Percentiles rank a stretch among this genome's conserved stretches.
phyloP scores from a whole-genome alignment of 2,888 invertebrate genomes.

The Acanthoscelides obtectus region DNA sequence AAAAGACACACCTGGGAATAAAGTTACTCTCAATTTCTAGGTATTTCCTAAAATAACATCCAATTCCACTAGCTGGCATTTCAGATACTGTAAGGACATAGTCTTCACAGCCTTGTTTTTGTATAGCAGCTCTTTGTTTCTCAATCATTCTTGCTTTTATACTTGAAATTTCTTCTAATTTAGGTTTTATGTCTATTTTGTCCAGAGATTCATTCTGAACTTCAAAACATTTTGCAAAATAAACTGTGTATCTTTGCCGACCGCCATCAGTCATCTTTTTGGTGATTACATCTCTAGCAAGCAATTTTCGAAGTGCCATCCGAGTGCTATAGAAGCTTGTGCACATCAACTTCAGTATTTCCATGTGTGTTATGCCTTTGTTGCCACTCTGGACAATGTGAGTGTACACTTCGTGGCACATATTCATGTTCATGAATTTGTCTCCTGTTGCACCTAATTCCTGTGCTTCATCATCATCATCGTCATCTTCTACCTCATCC shows the following conservation, averaged over 20 bases:
- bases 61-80: neutral
- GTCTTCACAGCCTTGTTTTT: neutral
- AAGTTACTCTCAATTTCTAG: neutral
- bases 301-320: conserved; percentile 29
- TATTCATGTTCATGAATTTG: conserved; percentile 26
- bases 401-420: conserved; percentile 30
- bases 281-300: conserved; percentile 26
- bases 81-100: neutral
- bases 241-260: conserved; percentile 32
- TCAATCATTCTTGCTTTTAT: conserved; percentile 18
- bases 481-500: conserved; percentile 41
- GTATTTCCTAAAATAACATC: neutral
- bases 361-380: conserved; percentile 28
- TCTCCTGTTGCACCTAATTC: conserved; percentile 12
- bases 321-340: conserved; percentile 32
- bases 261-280: conserved; percentile 33
- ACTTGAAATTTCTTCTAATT: conserved; percentile 7
- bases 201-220: conserved; percentile 3
- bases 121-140: conserved; percentile 16
- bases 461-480: conserved; percentile 19
- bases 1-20: neutral
- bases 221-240: conserved; percentile 24
- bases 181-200: neutral
- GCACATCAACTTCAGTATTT: conserved; percentile 28
- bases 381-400: conserved; percentile 30